phyloP scores from a whole-genome alignment of 2,888 invertebrate species.

The Tetranychus piercei region DNA sequence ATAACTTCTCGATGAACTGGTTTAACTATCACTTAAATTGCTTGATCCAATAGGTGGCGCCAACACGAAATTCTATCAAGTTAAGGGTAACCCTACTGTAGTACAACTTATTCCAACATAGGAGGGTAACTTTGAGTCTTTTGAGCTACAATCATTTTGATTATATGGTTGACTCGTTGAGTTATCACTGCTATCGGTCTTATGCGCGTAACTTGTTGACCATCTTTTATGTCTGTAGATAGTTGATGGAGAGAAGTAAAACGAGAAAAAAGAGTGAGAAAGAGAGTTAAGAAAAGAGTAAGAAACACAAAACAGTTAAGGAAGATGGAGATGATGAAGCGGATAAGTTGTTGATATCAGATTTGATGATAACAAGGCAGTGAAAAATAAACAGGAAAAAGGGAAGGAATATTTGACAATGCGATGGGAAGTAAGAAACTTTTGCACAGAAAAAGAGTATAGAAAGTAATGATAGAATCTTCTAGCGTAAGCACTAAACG shows the following conservation, averaged over 20 bases:
- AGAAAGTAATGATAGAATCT: not conserved
- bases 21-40: no score
- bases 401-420: not conserved
- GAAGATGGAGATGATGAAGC: not conserved
- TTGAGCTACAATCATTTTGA: not conserved
- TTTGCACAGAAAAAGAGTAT: not conserved
- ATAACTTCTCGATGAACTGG: no score
- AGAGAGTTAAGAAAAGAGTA: not conserved
- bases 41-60: no score
- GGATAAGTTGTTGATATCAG: not conserved
- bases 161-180: not conserved
- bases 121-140: constrained; percentile 41
- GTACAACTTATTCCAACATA: constrained; percentile 73
- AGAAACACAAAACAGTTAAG: not conserved
- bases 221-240: not conserved
- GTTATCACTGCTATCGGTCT: not conserved
- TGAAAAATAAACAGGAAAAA: not conserved
- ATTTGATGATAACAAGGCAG: not conserved
- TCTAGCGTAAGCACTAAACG: not conserved
- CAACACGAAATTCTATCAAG: no score
- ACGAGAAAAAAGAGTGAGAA: not conserved
- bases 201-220: not conserved
- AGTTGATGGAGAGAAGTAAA: not conserved
- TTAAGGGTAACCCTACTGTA: no score
- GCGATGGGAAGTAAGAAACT: not conserved